phyloP scores from a whole-genome alignment of 2,113 vertebrate species.

The Mellivora capensis region DNA sequence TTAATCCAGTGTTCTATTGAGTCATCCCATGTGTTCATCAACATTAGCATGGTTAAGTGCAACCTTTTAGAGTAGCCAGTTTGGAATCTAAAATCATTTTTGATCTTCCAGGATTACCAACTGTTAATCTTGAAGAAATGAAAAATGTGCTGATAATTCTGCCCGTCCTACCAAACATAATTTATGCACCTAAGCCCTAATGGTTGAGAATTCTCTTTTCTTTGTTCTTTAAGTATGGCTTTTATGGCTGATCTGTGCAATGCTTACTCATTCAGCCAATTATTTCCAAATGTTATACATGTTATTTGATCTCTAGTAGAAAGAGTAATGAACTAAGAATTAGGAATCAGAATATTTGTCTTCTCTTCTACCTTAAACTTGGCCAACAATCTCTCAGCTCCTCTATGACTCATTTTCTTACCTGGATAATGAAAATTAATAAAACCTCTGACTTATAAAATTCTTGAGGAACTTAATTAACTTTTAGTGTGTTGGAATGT shows the following conservation, averaged over 20 bases:
- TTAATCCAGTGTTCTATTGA: neutral
- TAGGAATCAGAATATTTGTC: neutral
- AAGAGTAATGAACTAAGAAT: neutral
- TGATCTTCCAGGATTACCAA: neutral
- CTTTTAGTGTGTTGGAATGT: neutral
- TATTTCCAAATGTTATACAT: neutral
- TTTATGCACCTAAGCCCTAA: neutral
- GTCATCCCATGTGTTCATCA: neutral
- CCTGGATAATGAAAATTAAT: neutral
- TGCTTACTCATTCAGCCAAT: neutral
- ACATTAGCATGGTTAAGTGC: neutral
- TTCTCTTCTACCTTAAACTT: neutral
- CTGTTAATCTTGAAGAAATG: neutral
- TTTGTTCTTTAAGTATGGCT: neutral
- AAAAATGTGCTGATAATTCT: neutral
- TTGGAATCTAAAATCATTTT: neutral
- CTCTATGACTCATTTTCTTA: neutral
- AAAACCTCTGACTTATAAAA: neutral
- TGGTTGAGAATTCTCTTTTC: neutral
- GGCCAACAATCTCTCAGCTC: neutral
- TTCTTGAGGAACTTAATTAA: neutral
- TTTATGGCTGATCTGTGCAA: neutral
- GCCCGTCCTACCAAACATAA: neutral
- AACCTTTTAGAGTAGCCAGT: neutral
- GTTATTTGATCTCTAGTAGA: neutral